Conservation (phyloP, 2,888 invertebrate species). For the Clistopyga incitator region DNA sequence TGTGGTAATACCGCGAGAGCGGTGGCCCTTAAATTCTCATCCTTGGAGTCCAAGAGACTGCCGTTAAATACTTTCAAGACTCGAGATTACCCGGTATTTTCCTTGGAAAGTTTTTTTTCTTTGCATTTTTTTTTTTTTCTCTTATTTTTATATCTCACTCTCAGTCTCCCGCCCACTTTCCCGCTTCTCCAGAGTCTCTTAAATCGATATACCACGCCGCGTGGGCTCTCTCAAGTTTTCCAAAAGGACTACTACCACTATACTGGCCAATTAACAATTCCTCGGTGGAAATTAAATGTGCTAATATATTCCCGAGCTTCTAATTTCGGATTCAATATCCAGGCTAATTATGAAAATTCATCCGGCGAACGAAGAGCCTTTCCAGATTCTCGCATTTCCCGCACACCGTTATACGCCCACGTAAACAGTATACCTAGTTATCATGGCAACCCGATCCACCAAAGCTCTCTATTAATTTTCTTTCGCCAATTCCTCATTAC, state of each 20-base stretch:
- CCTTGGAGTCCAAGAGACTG: slow-evolving; percentile 39
- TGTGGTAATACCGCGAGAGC: slow-evolving; percentile 36
- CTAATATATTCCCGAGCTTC: slow-evolving; percentile 63
- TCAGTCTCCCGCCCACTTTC: slow-evolving; percentile 15
- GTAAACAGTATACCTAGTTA: neutral
- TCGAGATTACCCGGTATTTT: slow-evolving; percentile 63
- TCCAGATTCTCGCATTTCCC: slow-evolving; percentile 20
- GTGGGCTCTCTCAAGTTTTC: slow-evolving; percentile 48
- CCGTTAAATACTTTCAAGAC: slow-evolving; percentile 65
- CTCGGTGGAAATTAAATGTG: slow-evolving; percentile 60
- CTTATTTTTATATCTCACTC: slow-evolving; percentile 20
- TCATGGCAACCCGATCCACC: neutral
- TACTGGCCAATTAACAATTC: slow-evolving; percentile 66
- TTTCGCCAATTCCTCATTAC: neutral
- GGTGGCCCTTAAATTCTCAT: slow-evolving; percentile 60
- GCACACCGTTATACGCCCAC: neutral
- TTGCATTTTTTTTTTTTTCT: too few species aligned
- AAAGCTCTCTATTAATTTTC: slow-evolving; percentile 5
- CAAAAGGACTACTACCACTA: slow-evolving; percentile 22
- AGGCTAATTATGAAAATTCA: slow-evolving; percentile 67
- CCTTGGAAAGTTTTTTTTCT: slow-evolving; percentile 37
- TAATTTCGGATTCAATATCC: slow-evolving; percentile 67
- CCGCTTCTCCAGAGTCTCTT: slow-evolving; percentile 6
- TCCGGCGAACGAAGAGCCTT: slow-evolving; percentile 1
- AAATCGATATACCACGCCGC: slow-evolving; percentile 42